These are phyloP conservation scores for Morpho achilles DNA, from an alignment of 2,888 invertebrate genomes.

Conservation along the genomic window DNA sequence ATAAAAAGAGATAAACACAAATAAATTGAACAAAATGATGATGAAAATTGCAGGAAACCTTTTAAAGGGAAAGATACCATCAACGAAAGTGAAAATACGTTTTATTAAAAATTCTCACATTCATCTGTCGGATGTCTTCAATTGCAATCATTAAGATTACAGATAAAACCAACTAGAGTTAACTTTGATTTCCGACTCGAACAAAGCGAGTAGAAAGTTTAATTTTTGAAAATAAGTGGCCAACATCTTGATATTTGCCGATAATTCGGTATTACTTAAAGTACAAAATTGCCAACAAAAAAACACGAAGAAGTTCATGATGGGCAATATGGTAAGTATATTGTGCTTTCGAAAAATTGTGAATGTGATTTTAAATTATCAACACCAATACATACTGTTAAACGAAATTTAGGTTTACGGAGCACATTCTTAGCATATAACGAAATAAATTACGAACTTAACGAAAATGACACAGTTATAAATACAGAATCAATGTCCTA, in stretches of 20 bases:
- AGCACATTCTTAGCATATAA: too few species aligned
- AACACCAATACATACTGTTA: too few species aligned
- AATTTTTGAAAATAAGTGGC: constrained; percentile 13
- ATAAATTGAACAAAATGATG: constrained; percentile 9
- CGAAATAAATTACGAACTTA: too few species aligned
- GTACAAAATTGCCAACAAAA: constrained; percentile 1
- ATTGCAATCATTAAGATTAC: constrained; percentile 31
- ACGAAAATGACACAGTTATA: too few species aligned
- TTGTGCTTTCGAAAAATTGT: too few species aligned
- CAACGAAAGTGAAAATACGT: constrained; percentile 18
- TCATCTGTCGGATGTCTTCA: constrained; percentile 29
- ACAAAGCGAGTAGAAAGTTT: constrained; percentile 23
- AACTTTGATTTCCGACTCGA: constrained; percentile 27
- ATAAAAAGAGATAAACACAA: constrained; percentile 39
- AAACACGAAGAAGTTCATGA: neutral
- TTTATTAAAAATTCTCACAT: constrained; percentile 22
- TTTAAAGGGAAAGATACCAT: constrained; percentile 18
- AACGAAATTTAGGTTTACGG: too few species aligned
- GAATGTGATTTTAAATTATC: too few species aligned
- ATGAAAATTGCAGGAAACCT: constrained; percentile 11
- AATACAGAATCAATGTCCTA: neutral
- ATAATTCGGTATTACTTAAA: constrained; percentile 11
- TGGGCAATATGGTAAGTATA: neutral
- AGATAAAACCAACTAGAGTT: constrained; percentile 27
- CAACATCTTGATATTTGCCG: constrained; percentile 9